A percentile compares a stretch with the other conserved stretches of the same genome.
These are phyloP conservation scores for Callinectes sapidus DNA, from an alignment of 2,888 invertebrate species.

Conservation along the genomic window DNA sequence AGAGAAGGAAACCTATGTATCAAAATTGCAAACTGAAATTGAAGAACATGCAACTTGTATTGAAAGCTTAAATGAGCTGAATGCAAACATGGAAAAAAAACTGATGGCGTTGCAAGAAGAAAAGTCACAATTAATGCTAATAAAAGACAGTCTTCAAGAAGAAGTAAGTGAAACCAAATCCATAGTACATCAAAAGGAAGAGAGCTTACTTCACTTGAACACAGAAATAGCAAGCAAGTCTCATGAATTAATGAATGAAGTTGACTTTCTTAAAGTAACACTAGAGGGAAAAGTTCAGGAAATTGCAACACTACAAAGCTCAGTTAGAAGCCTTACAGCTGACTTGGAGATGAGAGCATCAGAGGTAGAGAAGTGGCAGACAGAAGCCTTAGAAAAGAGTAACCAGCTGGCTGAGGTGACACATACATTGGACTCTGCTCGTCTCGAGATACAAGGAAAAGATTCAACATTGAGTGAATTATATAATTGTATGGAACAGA, in stretches of 20 bases:
- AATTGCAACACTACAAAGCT: slow-evolving; percentile 38
- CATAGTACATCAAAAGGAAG: slow-evolving; percentile 53
- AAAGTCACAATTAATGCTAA: slow-evolving; percentile 40
- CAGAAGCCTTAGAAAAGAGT: slow-evolving; percentile 52
- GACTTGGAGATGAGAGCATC: slow-evolving; percentile 42
- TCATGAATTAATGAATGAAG: slow-evolving; percentile 43
- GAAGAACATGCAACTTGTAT: slow-evolving; percentile 58
- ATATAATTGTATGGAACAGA: slow-evolving; percentile 14
- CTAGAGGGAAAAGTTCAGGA: slow-evolving; percentile 41
- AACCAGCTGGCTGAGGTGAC: slow-evolving; percentile 42
- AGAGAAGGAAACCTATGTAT: slow-evolving; percentile 81
- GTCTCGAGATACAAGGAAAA: slow-evolving; percentile 20
- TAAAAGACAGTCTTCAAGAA: slow-evolving; percentile 54
- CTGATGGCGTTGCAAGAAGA: slow-evolving; percentile 47
- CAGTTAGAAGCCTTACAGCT: slow-evolving; percentile 53
- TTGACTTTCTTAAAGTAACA: slow-evolving; percentile 37
- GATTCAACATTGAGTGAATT: slow-evolving; percentile 43
- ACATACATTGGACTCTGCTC: slow-evolving; percentile 11
- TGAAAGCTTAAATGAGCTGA: slow-evolving; percentile 62
- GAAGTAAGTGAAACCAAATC: slow-evolving; percentile 36
- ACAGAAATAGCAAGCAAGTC: slow-evolving; percentile 47
- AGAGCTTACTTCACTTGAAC: slow-evolving; percentile 45
- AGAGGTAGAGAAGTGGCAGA: slow-evolving; percentile 64
- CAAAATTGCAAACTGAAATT: slow-evolving; percentile 78
- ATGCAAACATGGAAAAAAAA: slow-evolving; percentile 61